A percentile compares a stretch with the other conserved stretches of the same genome.
Conservation (phyloP, 2,797 vertebrate genomes). For the Chaetodon trifasciatus region DNA sequence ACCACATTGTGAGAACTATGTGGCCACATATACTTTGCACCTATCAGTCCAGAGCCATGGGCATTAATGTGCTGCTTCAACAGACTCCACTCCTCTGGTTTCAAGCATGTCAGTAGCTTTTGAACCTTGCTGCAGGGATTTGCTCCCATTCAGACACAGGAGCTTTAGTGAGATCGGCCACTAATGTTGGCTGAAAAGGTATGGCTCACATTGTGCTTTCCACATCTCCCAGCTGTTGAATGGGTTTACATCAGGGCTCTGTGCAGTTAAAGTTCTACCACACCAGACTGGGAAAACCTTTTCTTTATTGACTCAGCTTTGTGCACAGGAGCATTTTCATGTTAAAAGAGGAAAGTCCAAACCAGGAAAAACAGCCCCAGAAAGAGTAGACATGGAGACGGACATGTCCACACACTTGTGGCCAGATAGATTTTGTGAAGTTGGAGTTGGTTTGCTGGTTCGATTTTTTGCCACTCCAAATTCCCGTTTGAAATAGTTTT, state of each 20-base stretch:
- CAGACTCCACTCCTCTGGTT: neutral
- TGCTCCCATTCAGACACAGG: neutral
- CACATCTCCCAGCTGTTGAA: neutral
- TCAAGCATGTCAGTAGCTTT: neutral
- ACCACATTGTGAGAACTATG: neutral
- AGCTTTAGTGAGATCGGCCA: neutral
- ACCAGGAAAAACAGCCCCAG: neutral
- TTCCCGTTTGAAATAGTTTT: neutral
- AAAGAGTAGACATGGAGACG: neutral
- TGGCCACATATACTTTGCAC: neutral
- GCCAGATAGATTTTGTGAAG: neutral
- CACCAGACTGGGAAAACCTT: neutral
- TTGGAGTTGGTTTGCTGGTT: neutral
- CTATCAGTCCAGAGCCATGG: neutral
- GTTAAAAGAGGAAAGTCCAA: neutral
- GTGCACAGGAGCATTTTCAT: neutral
- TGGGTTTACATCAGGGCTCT: neutral
- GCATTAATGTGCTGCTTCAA: neutral
- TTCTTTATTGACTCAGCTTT: neutral
- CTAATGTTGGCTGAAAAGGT: neutral
- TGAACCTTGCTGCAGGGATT: neutral
- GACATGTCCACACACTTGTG: neutral
- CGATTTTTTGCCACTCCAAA: neutral
- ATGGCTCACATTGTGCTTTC: neutral
- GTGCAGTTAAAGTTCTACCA: no score